Percentiles rank a stretch among this genome's conserved stretches.
phyloP scores from a whole-genome alignment of 2,888 invertebrate species.

The Sturmia bella region DNA sequence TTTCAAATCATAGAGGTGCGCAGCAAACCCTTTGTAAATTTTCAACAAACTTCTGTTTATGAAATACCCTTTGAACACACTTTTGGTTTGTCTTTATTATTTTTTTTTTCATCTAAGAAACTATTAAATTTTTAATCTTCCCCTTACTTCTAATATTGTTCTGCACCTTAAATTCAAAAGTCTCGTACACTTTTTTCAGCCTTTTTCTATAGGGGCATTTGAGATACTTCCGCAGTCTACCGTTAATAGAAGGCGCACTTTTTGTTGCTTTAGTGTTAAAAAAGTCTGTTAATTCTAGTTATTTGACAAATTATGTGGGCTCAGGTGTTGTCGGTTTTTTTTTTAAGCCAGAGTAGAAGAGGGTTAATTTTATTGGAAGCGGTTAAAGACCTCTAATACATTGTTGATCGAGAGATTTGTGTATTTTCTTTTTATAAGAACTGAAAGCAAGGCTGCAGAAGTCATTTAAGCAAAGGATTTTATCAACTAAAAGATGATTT shows the following conservation, averaged over 20 bases:
- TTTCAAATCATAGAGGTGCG: too few relatives aligned
- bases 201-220: slow-evolving; percentile 51
- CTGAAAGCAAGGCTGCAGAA: not conserved
- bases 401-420: not conserved
- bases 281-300: slow-evolving; percentile 65
- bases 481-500: too few relatives aligned
- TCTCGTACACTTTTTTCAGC: slow-evolving; percentile 13
- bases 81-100: not conserved
- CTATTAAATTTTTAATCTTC: not conserved
- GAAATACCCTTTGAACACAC: not conserved
- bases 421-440: not conserved
- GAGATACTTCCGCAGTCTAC: slow-evolving; percentile 27
- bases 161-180: slow-evolving; percentile 1
- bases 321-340: slow-evolving; percentile 75
- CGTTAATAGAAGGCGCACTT: slow-evolving; percentile 21
- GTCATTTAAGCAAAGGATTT: too few relatives aligned
- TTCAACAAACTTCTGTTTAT: too few relatives aligned
- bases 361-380: slow-evolving; percentile 38
- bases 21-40: too few relatives aligned
- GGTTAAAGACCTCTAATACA: slow-evolving; percentile 62
- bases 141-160: slow-evolving; percentile 11
- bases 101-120: not conserved
- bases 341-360: slow-evolving; percentile 4
- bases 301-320: slow-evolving; percentile 79
- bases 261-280: slow-evolving; percentile 10